Conservation (phyloP, 2,888 invertebrate genomes). For the Drosophila seclusa region DNA sequence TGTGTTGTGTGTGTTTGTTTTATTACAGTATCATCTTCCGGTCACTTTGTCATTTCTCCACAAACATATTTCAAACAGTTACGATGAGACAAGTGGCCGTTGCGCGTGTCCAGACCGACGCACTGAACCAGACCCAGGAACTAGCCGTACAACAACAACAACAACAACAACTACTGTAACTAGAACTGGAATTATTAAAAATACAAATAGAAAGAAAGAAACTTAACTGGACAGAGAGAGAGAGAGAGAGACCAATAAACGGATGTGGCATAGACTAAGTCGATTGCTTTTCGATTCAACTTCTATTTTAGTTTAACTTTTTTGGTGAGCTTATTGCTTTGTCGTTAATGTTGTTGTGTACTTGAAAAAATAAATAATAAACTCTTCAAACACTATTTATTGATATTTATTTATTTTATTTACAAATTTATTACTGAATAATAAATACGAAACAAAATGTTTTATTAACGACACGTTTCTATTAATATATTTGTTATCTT, state of each 20-base stretch:
- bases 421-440: not conserved
- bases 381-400: not conserved
- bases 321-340: conserved; percentile 12
- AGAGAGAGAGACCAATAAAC: conserved; percentile 41
- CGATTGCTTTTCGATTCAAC: conserved; percentile 37
- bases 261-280: conserved; percentile 73
- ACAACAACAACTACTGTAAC: conserved; percentile 5
- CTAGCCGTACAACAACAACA: conserved; percentile 9
- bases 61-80: conserved; percentile 80
- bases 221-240: conserved; percentile 8
- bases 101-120: conserved; percentile 58
- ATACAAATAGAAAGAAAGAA: conserved; percentile 38
- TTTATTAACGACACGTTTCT: not conserved
- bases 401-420: not conserved
- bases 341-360: conserved; percentile 4
- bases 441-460: not conserved
- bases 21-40: conserved; percentile 82
- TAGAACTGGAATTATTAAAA: conserved; percentile 66
- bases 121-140: conserved; percentile 17
- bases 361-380: not conserved
- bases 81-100: conserved; percentile 73
- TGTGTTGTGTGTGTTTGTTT: conserved; percentile 49
- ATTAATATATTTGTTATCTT: not conserved
- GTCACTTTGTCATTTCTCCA: conserved; percentile 82
- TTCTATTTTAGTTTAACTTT: not conserved